phyloP scores from a whole-genome alignment of 2,797 vertebrate species.

The Crocidura indochinensis region DNA sequence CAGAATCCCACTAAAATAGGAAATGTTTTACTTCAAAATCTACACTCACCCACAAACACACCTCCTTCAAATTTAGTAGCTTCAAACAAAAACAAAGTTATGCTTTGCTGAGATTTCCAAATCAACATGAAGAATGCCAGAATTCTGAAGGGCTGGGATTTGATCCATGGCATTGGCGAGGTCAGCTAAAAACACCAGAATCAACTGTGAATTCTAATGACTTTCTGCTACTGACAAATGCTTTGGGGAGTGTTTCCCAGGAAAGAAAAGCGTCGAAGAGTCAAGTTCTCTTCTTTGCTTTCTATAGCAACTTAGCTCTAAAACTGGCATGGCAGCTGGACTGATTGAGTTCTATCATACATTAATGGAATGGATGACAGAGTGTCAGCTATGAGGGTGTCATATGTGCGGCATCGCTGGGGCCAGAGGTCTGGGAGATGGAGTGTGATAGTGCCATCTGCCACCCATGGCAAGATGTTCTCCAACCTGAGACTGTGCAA shows the following conservation, averaged over 20 bases:
- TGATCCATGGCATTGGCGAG: background rate
- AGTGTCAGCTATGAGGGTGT: constrained; percentile 11
- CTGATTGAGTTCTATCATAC: constrained; percentile 38
- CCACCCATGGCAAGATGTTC: constrained; percentile 72
- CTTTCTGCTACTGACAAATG: background rate
- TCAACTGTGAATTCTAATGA: background rate
- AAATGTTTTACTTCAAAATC: constrained; percentile 54
- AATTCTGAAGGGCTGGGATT: background rate
- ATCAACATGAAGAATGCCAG: background rate
- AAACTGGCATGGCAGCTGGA: constrained; percentile 58
- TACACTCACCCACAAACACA: constrained; percentile 63
- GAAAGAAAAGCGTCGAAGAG: background rate
- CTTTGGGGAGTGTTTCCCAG: background rate
- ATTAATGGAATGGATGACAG: constrained; percentile 66
- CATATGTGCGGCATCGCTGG: constrained; percentile 43
- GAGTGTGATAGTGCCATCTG: constrained; percentile 78
- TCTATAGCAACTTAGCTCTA: background rate
- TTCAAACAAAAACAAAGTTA: constrained; percentile 56
- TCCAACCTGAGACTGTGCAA: constrained; percentile 59
- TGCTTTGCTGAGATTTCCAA: constrained; percentile 56
- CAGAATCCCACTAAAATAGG: constrained; percentile 58
- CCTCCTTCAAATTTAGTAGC: constrained; percentile 61
- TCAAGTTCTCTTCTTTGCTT: background rate
- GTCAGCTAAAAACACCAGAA: background rate
- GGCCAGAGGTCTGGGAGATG: constrained; percentile 78